Evolutionary conservation across 2,113 vertebrate species (phyloP), one percentile per base, ranked within the genome.

Genomic region (Pyrgilauda ruficollis): DNA sequence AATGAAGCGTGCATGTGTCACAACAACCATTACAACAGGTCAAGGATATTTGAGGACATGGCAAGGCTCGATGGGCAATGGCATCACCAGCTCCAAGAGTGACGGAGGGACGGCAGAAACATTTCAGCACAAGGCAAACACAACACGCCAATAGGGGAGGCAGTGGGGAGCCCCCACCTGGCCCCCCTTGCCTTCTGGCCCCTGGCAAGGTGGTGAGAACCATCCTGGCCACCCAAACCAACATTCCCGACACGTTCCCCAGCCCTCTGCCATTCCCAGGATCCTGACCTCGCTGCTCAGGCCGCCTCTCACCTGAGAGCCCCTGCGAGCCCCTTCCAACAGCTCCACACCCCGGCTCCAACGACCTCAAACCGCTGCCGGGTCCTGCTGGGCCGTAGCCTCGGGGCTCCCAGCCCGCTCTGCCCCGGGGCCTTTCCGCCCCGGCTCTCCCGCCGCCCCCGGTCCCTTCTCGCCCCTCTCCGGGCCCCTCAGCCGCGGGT

Each of bases 121-220:
- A 0, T 15, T 49, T 50, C 0, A 1, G 49, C 39, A 47, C 8
- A 4, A 20, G 26, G 28, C 7, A 41, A 80, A 46, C 31, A 23
- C 0, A 0, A 20, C 1, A 0, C 2, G 3, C 7, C 26, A 5
- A n/a, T 0, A 2, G 84, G 30, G 27, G 9, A 49, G 20, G 39
- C 6, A 7, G 11, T 5, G 14, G 6, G 30, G 14, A 2, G 1
- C 14, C 53, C 47, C 22, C 15, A 28, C 9, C 6, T 0, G 0
- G n/a, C 2, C 4, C 21, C 33, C 6, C 12, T 19, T 4, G 2
- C 62, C 37, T 6, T 4, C 52, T 33, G 3, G 31, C 8, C 23
- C 9, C 31, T 15, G 1, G 31, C 12, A 3, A 27, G 15, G 6
- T 1, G 1, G 7, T 15, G 31, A 62, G 66, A 50, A 58, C 15